Evolutionary conservation across 2,113 vertebrate species (phyloP).

Genomic region (Bungarus multicinctus): DNA sequence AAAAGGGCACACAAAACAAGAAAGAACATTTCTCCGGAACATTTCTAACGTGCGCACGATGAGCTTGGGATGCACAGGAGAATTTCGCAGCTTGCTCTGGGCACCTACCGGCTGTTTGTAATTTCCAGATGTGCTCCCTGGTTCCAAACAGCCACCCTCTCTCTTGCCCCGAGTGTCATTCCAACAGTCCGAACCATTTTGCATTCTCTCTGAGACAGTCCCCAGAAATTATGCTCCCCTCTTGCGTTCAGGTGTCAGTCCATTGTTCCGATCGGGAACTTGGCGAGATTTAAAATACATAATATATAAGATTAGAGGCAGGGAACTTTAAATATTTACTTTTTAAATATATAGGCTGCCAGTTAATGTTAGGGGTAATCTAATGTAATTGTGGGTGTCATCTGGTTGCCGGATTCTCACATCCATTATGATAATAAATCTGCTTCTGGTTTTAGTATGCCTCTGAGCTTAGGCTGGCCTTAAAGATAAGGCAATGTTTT

Average conservation of each 20-base stretch:
- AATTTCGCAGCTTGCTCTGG: not conserved
- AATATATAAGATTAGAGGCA: slow-evolving; percentile 39
- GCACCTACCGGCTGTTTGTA: not conserved
- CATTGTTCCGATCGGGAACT: slow-evolving; percentile 33
- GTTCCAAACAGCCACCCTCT: not conserved
- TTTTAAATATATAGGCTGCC: slow-evolving; percentile 64
- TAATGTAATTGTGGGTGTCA: slow-evolving; percentile 57
- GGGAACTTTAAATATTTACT: slow-evolving; percentile 63
- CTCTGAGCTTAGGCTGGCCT: accelerated
- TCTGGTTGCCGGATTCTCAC: slow-evolving; percentile 42
- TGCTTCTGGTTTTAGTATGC: slow-evolving; percentile 52
- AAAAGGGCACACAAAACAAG: not conserved
- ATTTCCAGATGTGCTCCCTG: not conserved
- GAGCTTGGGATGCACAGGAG: not conserved
- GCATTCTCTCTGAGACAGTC: not conserved
- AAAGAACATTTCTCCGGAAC: not conserved
- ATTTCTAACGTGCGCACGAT: not conserved
- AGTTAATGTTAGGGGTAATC: slow-evolving; percentile 58
- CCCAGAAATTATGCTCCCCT: not conserved
- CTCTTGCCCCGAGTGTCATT: not conserved
- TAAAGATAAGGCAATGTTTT: not conserved
- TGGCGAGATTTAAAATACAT: not conserved
- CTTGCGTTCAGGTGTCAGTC: slow-evolving; percentile 24
- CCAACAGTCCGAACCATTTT: not conserved
- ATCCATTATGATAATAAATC: slow-evolving; percentile 45